Conservation (phyloP, 2,888 invertebrate species). For the Neoaliturus tenellus region DNA sequence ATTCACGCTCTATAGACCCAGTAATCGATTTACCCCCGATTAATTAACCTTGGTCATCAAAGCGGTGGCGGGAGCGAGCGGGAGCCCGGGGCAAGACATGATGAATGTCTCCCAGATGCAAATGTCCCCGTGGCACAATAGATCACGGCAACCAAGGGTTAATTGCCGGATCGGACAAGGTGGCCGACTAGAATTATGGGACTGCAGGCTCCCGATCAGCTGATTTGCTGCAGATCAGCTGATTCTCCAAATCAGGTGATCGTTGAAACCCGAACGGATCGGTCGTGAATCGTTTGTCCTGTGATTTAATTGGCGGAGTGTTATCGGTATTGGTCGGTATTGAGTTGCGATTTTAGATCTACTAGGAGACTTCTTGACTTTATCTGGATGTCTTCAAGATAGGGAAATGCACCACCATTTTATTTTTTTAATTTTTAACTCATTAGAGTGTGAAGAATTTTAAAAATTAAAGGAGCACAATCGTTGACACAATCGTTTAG, state of each 20-base stretch:
- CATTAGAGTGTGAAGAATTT: too few species aligned
- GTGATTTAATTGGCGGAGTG: neutral
- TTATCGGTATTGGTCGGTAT: too few species aligned
- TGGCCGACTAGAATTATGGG: neutral
- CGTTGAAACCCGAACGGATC: neutral
- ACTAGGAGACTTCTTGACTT: too few species aligned
- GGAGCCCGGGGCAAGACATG: neutral
- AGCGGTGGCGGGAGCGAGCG: neutral
- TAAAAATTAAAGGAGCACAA: too few species aligned
- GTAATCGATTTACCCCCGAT: neutral
- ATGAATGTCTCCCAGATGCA: constrained; percentile 22
- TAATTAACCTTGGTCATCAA: constrained; percentile 1
- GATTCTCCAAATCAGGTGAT: neutral
- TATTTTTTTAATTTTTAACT: too few species aligned
- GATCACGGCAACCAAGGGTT: constrained; percentile 20
- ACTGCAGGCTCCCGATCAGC: neutral
- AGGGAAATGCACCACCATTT: too few species aligned
- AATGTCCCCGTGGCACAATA: constrained; percentile 23
- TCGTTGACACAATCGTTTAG: too few species aligned
- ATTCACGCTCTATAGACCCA: neutral
- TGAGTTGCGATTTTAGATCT: too few species aligned
- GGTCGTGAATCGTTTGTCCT: neutral
- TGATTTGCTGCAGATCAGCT: neutral
- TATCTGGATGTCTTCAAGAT: too few species aligned
- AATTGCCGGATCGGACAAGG: neutral